Percentiles rank a stretch among this genome's conserved stretches.
These are phyloP conservation scores for Andrena marginata DNA, from an alignment of 2,888 invertebrate species.

Conservation along the genomic window DNA sequence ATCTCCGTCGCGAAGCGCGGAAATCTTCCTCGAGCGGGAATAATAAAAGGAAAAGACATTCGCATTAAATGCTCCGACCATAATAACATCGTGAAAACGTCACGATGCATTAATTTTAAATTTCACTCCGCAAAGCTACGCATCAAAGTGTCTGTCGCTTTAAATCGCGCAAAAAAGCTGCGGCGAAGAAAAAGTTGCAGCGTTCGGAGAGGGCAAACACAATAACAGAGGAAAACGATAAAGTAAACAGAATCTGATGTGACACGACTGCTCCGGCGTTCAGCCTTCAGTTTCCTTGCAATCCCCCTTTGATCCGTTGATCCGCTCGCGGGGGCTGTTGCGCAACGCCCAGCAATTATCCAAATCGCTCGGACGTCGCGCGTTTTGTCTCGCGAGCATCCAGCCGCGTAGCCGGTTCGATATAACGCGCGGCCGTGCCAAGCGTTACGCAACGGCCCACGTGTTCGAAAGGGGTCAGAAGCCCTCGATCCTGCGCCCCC, in stretches of 20 bases:
- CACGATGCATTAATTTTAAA: neutral
- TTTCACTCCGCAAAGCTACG: neutral
- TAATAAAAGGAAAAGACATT: neutral
- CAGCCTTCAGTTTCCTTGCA: neutral
- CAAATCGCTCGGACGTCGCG: slow-evolving; percentile 19
- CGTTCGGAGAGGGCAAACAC: no score
- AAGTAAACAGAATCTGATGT: no score
- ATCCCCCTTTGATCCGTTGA: slow-evolving; percentile 3
- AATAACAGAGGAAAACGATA: no score
- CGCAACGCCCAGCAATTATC: slow-evolving; percentile 30
- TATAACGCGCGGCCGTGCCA: slow-evolving; percentile 46
- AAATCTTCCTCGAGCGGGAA: neutral
- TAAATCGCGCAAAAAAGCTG: no score
- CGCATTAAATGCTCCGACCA: neutral
- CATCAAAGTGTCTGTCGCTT: no score
- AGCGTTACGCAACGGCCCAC: slow-evolving; percentile 58
- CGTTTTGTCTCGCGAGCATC: slow-evolving; percentile 17
- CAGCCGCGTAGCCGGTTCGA: slow-evolving; percentile 35
- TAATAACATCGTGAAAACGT: neutral
- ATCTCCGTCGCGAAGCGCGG: neutral
- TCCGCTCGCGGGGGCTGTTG: slow-evolving; percentile 2
- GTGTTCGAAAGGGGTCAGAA: slow-evolving; percentile 56
- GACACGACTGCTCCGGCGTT: no score
- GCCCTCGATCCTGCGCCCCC: slow-evolving; percentile 47
- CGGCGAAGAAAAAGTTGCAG: no score